A percentile compares a stretch with the other conserved stretches of the same genome.
Conservation (phyloP, 2,113 vertebrate genomes). For the Mungos mungo region DNA sequence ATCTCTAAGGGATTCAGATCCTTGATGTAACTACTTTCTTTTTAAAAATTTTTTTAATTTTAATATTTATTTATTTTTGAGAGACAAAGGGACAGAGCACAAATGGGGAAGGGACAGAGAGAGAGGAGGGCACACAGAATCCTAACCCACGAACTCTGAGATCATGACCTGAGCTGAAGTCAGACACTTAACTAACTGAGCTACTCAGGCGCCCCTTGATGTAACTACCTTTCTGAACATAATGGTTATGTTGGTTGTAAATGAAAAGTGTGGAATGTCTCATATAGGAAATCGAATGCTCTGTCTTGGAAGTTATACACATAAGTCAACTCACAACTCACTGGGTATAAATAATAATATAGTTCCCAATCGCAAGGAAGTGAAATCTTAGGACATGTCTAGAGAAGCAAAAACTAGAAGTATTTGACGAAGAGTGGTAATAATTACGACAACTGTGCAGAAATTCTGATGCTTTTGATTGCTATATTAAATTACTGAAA, state of each 20-base stretch:
- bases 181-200: too few relatives aligned
- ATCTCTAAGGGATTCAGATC: not conserved
- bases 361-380: not conserved
- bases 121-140: too few relatives aligned
- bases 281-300: not conserved
- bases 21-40: not conserved
- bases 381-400: not conserved
- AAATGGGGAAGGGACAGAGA: too few relatives aligned
- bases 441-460: not conserved
- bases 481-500: not conserved
- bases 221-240: not conserved
- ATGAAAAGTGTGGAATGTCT: not conserved
- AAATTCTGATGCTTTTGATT: not conserved
- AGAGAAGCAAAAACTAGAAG: not conserved
- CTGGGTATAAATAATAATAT: not conserved
- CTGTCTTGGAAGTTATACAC: not conserved
- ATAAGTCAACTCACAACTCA: not conserved
- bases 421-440: not conserved
- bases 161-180: too few relatives aligned
- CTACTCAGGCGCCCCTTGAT: too few relatives aligned
- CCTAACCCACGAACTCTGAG: too few relatives aligned
- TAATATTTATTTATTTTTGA: too few relatives aligned
- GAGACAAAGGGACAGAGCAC: too few relatives aligned
- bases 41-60: too few relatives aligned
- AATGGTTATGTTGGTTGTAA: not conserved